Conservation (phyloP, 1,140 invertebrate genomes). For the Copidosoma floridanum region DNA sequence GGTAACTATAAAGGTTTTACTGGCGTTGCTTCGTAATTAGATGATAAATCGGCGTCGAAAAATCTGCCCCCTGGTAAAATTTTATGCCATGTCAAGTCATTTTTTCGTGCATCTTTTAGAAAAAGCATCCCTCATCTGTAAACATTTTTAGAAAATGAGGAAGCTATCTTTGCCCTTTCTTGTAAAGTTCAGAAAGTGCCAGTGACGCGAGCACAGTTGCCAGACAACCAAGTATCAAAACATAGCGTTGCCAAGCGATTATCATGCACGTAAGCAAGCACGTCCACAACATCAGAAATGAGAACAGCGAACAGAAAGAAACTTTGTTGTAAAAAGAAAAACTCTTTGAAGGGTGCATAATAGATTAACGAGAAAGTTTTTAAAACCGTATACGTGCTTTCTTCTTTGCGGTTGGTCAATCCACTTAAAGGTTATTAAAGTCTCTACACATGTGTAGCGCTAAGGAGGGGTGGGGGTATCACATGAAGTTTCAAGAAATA, state of each 20-base stretch:
- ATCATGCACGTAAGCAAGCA: neutral
- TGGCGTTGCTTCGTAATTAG: too few species aligned
- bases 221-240: neutral
- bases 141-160: too few species aligned
- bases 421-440: neutral
- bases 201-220: neutral
- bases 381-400: neutral
- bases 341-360: neutral
- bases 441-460: too few species aligned
- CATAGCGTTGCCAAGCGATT: neutral
- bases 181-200: neutral
- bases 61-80: too few species aligned
- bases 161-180: too few species aligned
- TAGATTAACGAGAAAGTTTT: neutral
- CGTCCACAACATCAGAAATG: neutral
- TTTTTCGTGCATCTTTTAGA: too few species aligned
- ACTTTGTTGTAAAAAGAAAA: conserved; percentile 11
- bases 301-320: neutral
- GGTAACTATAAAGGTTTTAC: too few species aligned
- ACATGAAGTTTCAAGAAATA: too few species aligned
- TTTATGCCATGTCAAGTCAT: too few species aligned
- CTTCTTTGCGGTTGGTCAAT: neutral
- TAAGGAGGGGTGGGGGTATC: too few species aligned
- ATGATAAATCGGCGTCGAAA: too few species aligned
- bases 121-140: too few species aligned